phyloP scores from a whole-genome alignment of 2,113 vertebrate genomes.

The Oreochromis aureus region DNA sequence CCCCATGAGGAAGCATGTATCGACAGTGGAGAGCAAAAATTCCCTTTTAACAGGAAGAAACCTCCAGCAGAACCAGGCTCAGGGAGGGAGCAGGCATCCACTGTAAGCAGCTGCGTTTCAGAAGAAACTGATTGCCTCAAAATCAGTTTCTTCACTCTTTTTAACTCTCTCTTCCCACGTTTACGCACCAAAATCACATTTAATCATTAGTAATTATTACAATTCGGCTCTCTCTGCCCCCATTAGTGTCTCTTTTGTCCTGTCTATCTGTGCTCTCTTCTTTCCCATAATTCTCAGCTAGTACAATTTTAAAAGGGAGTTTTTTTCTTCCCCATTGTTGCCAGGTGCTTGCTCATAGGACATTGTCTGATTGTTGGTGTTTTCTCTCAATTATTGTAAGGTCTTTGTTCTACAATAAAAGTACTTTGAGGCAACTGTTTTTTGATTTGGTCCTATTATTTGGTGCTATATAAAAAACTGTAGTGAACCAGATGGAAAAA shows the following conservation, averaged over 20 bases:
- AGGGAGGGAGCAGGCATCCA: not conserved
- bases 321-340: not conserved
- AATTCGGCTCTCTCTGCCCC: not conserved
- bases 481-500: not conserved
- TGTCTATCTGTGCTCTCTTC: not conserved
- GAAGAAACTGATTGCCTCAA: not conserved
- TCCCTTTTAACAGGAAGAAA: not conserved
- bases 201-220: not conserved
- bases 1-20: fast-evolving
- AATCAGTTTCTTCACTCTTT: not conserved
- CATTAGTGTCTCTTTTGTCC: fast-evolving
- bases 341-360: not conserved
- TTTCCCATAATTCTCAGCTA: not conserved
- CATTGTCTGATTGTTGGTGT: not conserved
- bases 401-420: not conserved
- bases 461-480: not conserved
- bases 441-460: not conserved
- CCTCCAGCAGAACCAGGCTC: not conserved
- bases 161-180: not conserved
- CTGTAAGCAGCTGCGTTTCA: not conserved
- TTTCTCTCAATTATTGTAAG: not conserved
- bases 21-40: not conserved
- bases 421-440: not conserved
- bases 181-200: not conserved
- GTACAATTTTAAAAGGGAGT: not conserved